A percentile compares a stretch with the other conserved stretches of the same genome.
Conservation (phyloP, 2,888 invertebrate species). For the Willowsia nigromaculata region DNA sequence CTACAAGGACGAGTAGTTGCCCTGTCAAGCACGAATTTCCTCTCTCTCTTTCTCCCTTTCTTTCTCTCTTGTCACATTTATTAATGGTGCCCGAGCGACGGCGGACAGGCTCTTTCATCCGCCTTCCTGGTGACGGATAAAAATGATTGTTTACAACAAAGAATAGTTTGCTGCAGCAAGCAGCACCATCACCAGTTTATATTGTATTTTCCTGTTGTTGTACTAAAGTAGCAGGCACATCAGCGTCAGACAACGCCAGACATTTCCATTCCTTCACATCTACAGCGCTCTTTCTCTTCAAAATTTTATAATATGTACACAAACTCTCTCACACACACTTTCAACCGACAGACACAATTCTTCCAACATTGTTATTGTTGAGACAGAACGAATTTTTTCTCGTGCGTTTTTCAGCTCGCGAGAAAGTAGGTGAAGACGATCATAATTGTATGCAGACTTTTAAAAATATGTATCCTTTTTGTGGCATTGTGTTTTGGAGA, state of each 20-base stretch:
- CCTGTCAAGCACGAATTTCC: slow-evolving; percentile 59
- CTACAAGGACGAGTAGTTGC: slow-evolving; percentile 21
- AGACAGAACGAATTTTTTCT: not conserved
- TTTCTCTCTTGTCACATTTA: slow-evolving; percentile 76
- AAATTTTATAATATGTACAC: too few species aligned
- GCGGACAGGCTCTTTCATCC: slow-evolving; percentile 75
- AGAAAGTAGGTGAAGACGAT: not conserved
- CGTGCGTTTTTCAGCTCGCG: not conserved
- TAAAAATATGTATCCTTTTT: not conserved
- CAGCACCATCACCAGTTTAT: not conserved
- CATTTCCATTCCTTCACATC: not conserved
- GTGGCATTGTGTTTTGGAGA: not conserved
- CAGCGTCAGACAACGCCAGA: not conserved
- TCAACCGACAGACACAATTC: not conserved
- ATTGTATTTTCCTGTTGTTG: not conserved
- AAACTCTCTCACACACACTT: not conserved
- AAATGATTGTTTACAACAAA: slow-evolving; percentile 76
- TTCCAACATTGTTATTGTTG: not conserved
- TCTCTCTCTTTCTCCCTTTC: slow-evolving; percentile 26
- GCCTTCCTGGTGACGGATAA: slow-evolving; percentile 75
- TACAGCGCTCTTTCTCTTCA: not conserved
- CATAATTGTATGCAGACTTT: not conserved
- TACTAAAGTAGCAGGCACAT: not conserved
- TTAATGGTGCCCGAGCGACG: slow-evolving; percentile 77
- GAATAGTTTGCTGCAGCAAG: slow-evolving; percentile 33